Conservation (phyloP, 2,797 vertebrate species). For the Varecia variegata region DNA sequence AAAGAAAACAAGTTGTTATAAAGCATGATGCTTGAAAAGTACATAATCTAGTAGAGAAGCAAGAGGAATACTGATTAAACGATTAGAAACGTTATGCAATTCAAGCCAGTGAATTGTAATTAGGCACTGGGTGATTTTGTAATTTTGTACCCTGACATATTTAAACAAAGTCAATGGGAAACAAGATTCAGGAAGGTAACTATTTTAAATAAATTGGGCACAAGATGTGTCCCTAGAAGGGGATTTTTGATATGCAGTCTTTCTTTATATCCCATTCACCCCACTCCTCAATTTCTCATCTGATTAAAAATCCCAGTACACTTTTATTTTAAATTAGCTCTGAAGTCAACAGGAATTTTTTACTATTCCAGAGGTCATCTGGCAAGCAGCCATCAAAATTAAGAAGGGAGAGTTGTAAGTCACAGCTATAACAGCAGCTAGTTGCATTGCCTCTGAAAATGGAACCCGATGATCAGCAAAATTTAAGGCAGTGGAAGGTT, state of each 20-base stretch:
- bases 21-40: neutral
- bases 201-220: constrained; percentile 50
- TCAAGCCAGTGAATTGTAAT: constrained; percentile 38
- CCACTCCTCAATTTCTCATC: neutral
- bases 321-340: constrained; percentile 52
- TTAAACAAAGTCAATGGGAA: constrained; percentile 49
- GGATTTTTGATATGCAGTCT: neutral
- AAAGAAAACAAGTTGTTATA: constrained; percentile 23
- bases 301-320: constrained; percentile 34
- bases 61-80: constrained; percentile 32
- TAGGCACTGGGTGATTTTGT: neutral
- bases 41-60: neutral
- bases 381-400: constrained; percentile 31
- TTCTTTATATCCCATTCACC: neutral
- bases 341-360: constrained; percentile 40
- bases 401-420: constrained; percentile 1
- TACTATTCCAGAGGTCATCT: neutral
- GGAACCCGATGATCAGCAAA: neutral
- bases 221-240: constrained; percentile 3
- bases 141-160: constrained; percentile 42
- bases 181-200: constrained; percentile 27
- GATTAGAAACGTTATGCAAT: neutral
- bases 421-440: neutral
- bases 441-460: neutral
- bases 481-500: neutral